Percentiles rank a stretch among this genome's conserved stretches.
These are phyloP conservation scores for Leucophora obtusa DNA, from an alignment of 2,888 invertebrate genomes.

Conservation along the genomic window DNA sequence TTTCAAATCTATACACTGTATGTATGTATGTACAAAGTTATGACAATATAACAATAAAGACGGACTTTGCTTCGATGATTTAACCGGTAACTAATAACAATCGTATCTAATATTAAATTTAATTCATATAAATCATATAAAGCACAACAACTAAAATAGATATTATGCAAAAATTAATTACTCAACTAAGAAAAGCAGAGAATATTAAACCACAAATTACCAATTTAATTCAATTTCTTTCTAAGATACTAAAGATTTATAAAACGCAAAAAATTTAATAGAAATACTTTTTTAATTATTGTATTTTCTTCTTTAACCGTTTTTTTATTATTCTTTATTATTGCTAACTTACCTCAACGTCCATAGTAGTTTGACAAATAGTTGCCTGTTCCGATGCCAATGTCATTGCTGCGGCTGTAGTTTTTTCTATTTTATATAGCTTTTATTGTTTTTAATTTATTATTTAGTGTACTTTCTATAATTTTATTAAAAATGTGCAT, in stretches of 20 bases:
- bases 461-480: not conserved
- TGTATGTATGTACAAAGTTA: too few relatives aligned
- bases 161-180: not conserved
- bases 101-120: not conserved
- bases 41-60: not conserved
- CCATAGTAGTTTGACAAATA: conserved; percentile 64
- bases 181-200: not conserved
- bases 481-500: not conserved
- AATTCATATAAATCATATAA: not conserved
- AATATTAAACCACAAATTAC: not conserved
- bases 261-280: too few relatives aligned
- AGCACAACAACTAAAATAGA: not conserved
- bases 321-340: not conserved
- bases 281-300: too few relatives aligned
- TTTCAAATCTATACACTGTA: not conserved
- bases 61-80: not conserved
- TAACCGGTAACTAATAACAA: not conserved
- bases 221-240: not conserved
- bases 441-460: conserved; percentile 17
- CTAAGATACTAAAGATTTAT: not conserved
- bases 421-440: conserved; percentile 10
- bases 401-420: conserved; percentile 63
- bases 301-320: not conserved
- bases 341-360: conserved; percentile 67
- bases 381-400: conserved; percentile 66